Evolutionary conservation across 2,797 vertebrate genomes (phyloP).

Genomic region (Cuniculus paca): DNA sequence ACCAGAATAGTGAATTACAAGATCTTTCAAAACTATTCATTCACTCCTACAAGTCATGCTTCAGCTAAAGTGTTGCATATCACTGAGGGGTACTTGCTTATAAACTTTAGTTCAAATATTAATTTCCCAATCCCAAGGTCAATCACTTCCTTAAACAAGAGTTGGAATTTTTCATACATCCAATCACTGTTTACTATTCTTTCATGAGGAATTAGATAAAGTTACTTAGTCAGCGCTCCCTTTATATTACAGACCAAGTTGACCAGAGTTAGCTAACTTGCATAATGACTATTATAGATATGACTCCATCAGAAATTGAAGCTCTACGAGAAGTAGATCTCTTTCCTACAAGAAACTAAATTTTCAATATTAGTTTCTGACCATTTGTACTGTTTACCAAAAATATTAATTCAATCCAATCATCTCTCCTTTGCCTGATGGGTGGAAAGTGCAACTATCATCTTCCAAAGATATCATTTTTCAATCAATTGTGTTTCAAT

Average conservation of each 20-base stretch:
- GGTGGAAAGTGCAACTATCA: not conserved
- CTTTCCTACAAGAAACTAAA: not conserved
- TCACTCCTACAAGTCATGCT: not conserved
- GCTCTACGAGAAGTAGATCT: not conserved
- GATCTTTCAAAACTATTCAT: not conserved
- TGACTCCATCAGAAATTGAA: not conserved
- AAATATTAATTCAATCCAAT: not conserved
- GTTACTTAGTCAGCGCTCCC: not conserved
- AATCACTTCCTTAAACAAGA: not conserved
- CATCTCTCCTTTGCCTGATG: not conserved
- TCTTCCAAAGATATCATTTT: not conserved
- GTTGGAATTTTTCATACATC: not conserved
- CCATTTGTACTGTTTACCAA: not conserved
- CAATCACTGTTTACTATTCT: conserved; percentile 15
- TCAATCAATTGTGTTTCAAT: not conserved
- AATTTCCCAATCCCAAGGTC: not conserved
- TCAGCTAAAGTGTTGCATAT: not conserved
- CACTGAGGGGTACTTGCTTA: not conserved
- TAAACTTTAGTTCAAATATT: not conserved
- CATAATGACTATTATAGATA: not conserved
- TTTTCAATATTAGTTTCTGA: not conserved
- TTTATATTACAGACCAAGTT: not conserved
- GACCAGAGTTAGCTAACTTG: not conserved
- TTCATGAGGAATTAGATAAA: not conserved
- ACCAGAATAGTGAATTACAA: not conserved